Percentiles rank a stretch among this genome's conserved stretches.
Evolutionary conservation across 2,113 vertebrate genomes (phyloP).

Genomic region (Natator depressus): DNA sequence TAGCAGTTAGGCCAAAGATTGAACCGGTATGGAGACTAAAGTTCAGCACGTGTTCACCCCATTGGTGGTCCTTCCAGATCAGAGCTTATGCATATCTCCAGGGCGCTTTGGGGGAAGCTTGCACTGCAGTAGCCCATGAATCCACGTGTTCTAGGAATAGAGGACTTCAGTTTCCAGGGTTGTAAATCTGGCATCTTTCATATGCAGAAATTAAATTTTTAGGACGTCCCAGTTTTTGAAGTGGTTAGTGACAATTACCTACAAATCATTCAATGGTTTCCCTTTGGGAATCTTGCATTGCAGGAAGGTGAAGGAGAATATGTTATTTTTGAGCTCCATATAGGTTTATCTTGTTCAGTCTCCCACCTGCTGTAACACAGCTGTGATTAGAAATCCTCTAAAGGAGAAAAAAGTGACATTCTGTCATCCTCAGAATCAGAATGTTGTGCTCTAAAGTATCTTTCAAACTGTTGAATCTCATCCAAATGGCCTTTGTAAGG

Average conservation of each 20-base stretch:
- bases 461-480: background rate
- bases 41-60: background rate
- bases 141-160: background rate
- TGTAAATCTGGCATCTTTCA: background rate
- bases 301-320: background rate
- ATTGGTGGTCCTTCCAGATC: background rate
- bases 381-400: slow-evolving; percentile 7
- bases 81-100: background rate
- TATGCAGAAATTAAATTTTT: background rate
- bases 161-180: background rate
- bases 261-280: background rate
- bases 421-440: background rate
- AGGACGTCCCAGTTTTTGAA: background rate
- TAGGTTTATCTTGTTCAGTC: background rate
- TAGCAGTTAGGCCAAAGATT: background rate
- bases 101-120: background rate
- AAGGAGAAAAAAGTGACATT: slow-evolving; percentile 4
- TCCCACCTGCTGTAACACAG: background rate
- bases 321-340: slow-evolving; percentile 1
- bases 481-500: background rate
- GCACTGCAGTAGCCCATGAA: background rate
- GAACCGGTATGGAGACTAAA: background rate
- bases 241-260: background rate
- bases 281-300: background rate
- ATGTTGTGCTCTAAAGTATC: background rate